These are phyloP conservation scores for Theonella swinhoei DNA, from an alignment of 37 sponge, comb jelly and placozoan genomes.

Conservation along the genomic window DNA sequence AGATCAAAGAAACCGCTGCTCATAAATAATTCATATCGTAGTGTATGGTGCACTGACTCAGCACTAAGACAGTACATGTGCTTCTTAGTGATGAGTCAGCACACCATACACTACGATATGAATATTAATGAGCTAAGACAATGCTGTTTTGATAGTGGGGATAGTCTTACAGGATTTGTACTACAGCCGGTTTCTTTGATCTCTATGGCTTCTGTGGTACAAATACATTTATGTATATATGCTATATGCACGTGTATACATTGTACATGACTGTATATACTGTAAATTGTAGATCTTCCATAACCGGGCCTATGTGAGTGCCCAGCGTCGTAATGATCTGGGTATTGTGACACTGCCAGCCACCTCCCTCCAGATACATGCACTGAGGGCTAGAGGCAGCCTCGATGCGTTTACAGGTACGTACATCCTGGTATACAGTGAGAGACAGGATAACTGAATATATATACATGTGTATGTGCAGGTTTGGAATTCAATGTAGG, in stretches of 20 bases:
- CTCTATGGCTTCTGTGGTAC: too few species aligned
- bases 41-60: too few species aligned
- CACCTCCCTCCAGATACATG: constrained; percentile 62
- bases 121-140: too few species aligned
- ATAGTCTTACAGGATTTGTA: too few species aligned
- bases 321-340: constrained; percentile 17
- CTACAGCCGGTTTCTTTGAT: too few species aligned
- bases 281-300: constrained; percentile 14
- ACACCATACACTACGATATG: too few species aligned
- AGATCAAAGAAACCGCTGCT: too few species aligned
- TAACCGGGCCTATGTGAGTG: constrained; percentile 36
- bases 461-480: neutral
- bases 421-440: neutral
- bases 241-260: neutral
- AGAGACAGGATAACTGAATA: neutral
- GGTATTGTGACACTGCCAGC: constrained; percentile 55
- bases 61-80: too few species aligned
- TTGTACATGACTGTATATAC: neutral
- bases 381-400: constrained; percentile 50
- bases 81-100: too few species aligned
- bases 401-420: constrained; percentile 43
- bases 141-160: too few species aligned
- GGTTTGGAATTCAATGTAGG: too few species aligned
- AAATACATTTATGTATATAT: neutral
- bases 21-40: too few species aligned